phyloP scores from a whole-genome alignment of 1,140 invertebrate species.

The Micrasema longulum region DNA sequence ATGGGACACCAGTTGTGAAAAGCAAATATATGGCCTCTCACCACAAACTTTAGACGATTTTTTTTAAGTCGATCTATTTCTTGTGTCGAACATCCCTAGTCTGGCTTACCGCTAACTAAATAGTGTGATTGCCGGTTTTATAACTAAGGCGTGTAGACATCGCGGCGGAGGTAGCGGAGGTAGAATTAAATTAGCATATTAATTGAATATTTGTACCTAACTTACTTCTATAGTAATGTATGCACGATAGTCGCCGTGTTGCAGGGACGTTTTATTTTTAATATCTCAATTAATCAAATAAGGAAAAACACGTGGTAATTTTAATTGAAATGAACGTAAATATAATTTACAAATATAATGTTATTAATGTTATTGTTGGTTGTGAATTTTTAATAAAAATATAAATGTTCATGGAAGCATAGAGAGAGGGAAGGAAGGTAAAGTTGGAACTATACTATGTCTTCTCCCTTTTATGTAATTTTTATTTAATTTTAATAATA shows the following conservation, averaged over 20 bases:
- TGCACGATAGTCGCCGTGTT: slow-evolving; percentile 43
- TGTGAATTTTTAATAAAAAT: too few relatives aligned
- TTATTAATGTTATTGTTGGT: too few relatives aligned
- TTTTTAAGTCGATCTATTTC: not conserved
- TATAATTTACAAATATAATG: too few relatives aligned
- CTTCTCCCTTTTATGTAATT: too few relatives aligned
- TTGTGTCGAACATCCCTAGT: not conserved
- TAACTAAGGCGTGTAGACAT: slow-evolving; percentile 47
- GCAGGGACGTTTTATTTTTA: slow-evolving; percentile 22
- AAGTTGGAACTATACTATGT: too few relatives aligned
- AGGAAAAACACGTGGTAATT: not conserved
- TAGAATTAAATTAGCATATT: slow-evolving; percentile 56
- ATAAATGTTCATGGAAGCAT: too few relatives aligned
- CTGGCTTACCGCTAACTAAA: slow-evolving; percentile 53
- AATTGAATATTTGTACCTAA: slow-evolving; percentile 55
- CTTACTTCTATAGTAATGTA: slow-evolving; percentile 28
- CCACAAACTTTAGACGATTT: too few relatives aligned
- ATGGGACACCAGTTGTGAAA: too few relatives aligned
- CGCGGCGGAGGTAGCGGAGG: slow-evolving; percentile 41
- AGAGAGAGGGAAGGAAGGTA: too few relatives aligned
- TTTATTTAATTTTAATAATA: too few relatives aligned
- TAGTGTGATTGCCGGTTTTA: slow-evolving; percentile 55
- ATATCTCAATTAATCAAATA: slow-evolving; percentile 30
- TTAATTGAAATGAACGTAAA: too few relatives aligned
- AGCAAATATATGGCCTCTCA: too few relatives aligned